Percentiles rank a stretch among this genome's conserved stretches.
phyloP scores from a whole-genome alignment of 2,797 vertebrate species.

The Calcarius lapponicus region DNA sequence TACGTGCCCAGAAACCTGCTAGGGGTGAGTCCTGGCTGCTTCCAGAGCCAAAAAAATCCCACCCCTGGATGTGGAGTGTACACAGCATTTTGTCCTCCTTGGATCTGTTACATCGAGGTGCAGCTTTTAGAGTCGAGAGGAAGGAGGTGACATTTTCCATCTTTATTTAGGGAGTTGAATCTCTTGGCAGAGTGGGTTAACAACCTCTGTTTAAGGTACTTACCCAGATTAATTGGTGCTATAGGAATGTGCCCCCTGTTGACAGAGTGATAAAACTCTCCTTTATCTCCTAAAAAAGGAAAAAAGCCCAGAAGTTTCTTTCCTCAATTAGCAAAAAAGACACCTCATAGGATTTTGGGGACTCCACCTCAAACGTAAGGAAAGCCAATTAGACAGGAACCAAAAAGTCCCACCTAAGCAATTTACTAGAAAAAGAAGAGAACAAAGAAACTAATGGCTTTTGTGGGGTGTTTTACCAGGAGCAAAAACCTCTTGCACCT shows the following conservation, averaged over 20 bases:
- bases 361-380: neutral
- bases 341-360: neutral
- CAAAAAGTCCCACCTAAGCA: neutral
- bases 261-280: neutral
- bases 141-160: neutral
- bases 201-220: neutral
- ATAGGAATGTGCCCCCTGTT: neutral
- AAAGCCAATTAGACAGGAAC: neutral
- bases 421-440: neutral
- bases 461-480: neutral
- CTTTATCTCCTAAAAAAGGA: neutral
- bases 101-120: neutral
- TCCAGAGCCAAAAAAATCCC: neutral
- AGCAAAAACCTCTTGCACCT: neutral
- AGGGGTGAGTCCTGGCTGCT: constrained; percentile 82
- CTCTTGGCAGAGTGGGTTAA: neutral
- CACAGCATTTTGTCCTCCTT: neutral
- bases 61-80: neutral
- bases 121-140: neutral
- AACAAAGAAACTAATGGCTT: neutral
- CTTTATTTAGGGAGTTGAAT: neutral
- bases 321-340: neutral
- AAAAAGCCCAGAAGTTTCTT: neutral
- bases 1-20: constrained; percentile 94
- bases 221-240: neutral